Conservation (phyloP, 2,888 invertebrate genomes). For the Parnassius smintheus region DNA sequence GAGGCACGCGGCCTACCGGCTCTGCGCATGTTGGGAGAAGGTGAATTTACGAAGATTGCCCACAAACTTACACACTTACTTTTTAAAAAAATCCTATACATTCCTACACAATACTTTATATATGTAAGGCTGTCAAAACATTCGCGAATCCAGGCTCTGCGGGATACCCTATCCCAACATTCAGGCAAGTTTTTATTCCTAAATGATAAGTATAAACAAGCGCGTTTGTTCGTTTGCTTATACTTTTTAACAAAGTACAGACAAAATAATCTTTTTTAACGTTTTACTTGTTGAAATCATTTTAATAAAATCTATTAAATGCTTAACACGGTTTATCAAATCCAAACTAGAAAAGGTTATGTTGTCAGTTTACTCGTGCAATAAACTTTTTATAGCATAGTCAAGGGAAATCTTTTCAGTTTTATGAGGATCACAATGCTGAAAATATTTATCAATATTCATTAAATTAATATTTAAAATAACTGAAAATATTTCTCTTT, state of each 20-base stretch:
- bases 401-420: slow-evolving; percentile 18
- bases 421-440: neutral
- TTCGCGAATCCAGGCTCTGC: slow-evolving; percentile 79
- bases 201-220: slow-evolving; percentile 47
- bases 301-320: too few species aligned
- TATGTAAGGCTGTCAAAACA: slow-evolving; percentile 8
- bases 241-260: slow-evolving; percentile 31
- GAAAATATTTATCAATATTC: neutral
- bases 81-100: slow-evolving; percentile 37
- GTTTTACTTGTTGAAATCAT: neutral
- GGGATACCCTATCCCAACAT: slow-evolving; percentile 99
- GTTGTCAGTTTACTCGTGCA: too few species aligned
- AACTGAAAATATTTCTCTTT: slow-evolving; percentile 19
- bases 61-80: slow-evolving; percentile 34
- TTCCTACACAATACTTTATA: slow-evolving; percentile 16
- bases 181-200: slow-evolving; percentile 86
- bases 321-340: too few species aligned
- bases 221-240: slow-evolving; percentile 56
- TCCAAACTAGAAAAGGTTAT: too few species aligned
- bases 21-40: slow-evolving; percentile 83
- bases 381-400: too few species aligned
- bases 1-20: slow-evolving; percentile 84
- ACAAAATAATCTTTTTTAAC: slow-evolving; percentile 19
- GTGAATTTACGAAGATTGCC: slow-evolving; percentile 60
- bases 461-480: neutral